phyloP scores from a whole-genome alignment of 2,888 invertebrate species.

The Netelia inedita region DNA sequence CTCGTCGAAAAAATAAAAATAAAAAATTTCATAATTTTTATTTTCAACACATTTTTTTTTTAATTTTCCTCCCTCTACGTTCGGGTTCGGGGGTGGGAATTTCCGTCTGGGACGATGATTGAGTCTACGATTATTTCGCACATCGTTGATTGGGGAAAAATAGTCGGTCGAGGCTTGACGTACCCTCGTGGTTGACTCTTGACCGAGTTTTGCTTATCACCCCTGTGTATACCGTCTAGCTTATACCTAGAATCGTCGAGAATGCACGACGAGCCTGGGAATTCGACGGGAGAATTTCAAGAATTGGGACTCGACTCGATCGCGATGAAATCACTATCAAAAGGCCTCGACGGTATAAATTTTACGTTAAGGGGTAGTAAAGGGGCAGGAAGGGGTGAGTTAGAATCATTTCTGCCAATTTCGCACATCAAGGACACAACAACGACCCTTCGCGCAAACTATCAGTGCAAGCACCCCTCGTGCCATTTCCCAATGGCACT shows the following conservation, averaged over 20 bases:
- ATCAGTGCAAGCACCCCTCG: neutral
- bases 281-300: constrained; percentile 60
- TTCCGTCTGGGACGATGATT: constrained; percentile 22
- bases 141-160: constrained; percentile 45
- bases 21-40: neutral
- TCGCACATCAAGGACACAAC: constrained; percentile 36
- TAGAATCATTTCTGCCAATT: constrained; percentile 39
- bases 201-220: constrained; percentile 66
- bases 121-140: constrained; percentile 34
- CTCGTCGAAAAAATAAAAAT: neutral
- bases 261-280: constrained; percentile 50
- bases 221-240: neutral
- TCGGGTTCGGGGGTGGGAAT: neutral
- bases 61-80: too few species aligned
- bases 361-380: neutral
- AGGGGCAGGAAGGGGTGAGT: neutral
- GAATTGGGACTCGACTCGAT: constrained; percentile 51
- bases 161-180: constrained; percentile 1
- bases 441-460: constrained; percentile 5
- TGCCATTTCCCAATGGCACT: neutral
- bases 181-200: constrained; percentile 62
- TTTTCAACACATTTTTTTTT: neutral
- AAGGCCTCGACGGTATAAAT: constrained; percentile 19
- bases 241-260: constrained; percentile 9
- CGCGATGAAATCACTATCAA: constrained; percentile 51